These are phyloP conservation scores for Leptonema lineaticorne DNA, from an alignment of 1,140 invertebrate species.

Conservation along the genomic window DNA sequence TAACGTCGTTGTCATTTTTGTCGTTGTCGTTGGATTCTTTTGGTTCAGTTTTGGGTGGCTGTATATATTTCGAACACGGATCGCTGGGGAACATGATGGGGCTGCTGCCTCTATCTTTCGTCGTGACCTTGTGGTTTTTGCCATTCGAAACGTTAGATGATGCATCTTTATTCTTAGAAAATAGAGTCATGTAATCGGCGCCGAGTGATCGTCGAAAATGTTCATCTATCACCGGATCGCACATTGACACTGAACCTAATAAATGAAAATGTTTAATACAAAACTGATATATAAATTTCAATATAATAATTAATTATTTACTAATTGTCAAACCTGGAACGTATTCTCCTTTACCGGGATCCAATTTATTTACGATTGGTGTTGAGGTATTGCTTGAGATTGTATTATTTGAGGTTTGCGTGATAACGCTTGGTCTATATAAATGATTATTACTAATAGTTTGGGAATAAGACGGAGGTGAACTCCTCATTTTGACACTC, in stretches of 20 bases:
- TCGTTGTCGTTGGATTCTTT: constrained; percentile 42
- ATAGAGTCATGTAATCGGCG: constrained; percentile 81
- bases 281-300: neutral
- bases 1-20: neutral
- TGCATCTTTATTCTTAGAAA: constrained; percentile 58
- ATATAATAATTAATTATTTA: neutral
- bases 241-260: constrained; percentile 66
- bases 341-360: constrained; percentile 37
- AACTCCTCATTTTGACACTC: constrained; percentile 47
- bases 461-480: constrained; percentile 40
- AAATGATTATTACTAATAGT: constrained; percentile 31
- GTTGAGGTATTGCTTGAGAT: neutral
- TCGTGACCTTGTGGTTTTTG: constrained; percentile 42
- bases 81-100: constrained; percentile 50
- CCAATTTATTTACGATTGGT: constrained; percentile 13
- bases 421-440: constrained; percentile 48
- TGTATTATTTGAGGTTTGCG: constrained; percentile 48
- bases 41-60: constrained; percentile 38
- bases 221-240: constrained; percentile 92
- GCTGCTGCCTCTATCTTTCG: constrained; percentile 54
- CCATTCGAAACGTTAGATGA: constrained; percentile 49
- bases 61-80: constrained; percentile 42
- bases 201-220: constrained; percentile 92
- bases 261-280: constrained; percentile 29
- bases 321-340: constrained; percentile 31